Evolutionary conservation across 2,888 invertebrate genomes (phyloP), one percentile per base, ranked within the genome.

Genomic region (Hedychridium roseum): DNA sequence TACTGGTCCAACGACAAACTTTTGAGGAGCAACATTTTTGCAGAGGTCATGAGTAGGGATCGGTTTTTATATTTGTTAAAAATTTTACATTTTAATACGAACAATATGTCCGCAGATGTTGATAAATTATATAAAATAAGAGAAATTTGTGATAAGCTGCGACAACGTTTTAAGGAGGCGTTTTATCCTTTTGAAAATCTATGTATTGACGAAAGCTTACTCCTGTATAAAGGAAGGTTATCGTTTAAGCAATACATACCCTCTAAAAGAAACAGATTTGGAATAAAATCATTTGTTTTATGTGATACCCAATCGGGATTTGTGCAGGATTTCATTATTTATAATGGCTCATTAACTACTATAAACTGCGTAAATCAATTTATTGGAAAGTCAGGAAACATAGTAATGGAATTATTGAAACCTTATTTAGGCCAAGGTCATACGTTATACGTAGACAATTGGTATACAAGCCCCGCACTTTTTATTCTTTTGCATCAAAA

Each of bases 101-200:
- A 49, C 12, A 5, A 21, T 6, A 15, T 39, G 4, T 39, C 16
- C 14, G 23, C 34, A 30, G 18, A 23, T 23, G 7, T 2, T 7
- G 37, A 37, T 1, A 42, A 37, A 36, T 37, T 42, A 31, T 37
- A 37, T 14, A 42, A 47, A 47, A 37, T 47, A 26, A 2, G 26
- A 2, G 9, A 47, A 37, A 31, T 31, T 20, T 26, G 11, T 9
- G 42, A 38, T 32, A 18, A 18, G 20, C 32, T 42, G 6, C 21
- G 42, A 31, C 7, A 47, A 37, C 18, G 31, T 32, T 18, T 37
- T 32, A n/a, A n/a, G n/a, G 7, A 45, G 7, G 7, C 7, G 18
- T 39, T 45, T 32, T 23, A 42, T n/a, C 42, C 42, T 34, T 42
- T 42, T 34, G 9, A 42, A 32, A 42, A 34, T n/a, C n/a, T n/a